phyloP scores from a whole-genome alignment of 2,888 invertebrate species.

The Epinotia demarniana region DNA sequence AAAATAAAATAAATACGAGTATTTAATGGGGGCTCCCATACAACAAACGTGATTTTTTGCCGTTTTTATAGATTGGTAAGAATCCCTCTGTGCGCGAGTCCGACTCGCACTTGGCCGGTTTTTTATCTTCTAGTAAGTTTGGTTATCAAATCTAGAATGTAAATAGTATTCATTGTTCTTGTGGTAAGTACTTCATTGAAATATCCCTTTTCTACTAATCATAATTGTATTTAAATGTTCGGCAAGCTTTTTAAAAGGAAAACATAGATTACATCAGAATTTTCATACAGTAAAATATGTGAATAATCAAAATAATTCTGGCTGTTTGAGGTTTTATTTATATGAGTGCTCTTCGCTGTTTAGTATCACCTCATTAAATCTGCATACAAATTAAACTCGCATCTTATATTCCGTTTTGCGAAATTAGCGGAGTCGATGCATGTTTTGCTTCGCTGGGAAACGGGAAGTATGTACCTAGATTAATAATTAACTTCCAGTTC shows the following conservation, averaged over 20 bases:
- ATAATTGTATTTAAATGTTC: too few species aligned
- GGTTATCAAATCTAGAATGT: not conserved
- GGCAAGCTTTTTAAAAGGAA: not conserved
- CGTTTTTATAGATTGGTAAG: too few species aligned
- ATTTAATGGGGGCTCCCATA: too few species aligned
- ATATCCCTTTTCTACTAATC: too few species aligned
- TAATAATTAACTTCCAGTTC: constrained; percentile 2
- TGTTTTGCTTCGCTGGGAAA: not conserved
- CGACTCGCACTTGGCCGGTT: too few species aligned
- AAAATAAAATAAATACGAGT: too few species aligned
- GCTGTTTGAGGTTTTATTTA: too few species aligned
- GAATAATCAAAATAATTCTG: too few species aligned
- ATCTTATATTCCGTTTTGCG: constrained; percentile 18
- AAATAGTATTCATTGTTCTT: not conserved
- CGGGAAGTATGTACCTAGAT: not conserved
- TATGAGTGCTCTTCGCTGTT: not conserved
- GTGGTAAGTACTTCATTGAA: too few species aligned
- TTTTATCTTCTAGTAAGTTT: not conserved
- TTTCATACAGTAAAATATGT: too few species aligned
- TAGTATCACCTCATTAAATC: constrained; percentile 15
- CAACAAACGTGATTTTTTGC: too few species aligned
- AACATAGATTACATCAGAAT: not conserved
- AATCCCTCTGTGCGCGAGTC: too few species aligned
- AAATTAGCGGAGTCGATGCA: not conserved
- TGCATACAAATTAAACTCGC: constrained; percentile 9